phyloP scores from a whole-genome alignment of 2,113 vertebrate species.

The Vimba vimba region DNA sequence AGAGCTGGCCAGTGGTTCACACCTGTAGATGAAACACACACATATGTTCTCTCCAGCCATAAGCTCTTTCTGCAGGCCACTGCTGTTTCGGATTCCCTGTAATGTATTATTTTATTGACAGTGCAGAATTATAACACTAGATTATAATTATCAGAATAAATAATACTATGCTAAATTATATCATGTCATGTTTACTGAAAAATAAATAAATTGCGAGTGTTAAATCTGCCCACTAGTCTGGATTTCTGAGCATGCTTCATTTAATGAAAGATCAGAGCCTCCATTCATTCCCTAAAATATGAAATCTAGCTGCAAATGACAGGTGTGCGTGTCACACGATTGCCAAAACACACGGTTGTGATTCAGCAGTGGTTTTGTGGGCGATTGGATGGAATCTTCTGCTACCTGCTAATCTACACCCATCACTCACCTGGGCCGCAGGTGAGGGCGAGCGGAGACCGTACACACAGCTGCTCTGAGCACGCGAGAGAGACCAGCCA shows the following conservation, averaged over 20 bases:
- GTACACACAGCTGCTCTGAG: not conserved
- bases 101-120: not conserved
- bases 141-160: not conserved
- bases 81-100: not conserved
- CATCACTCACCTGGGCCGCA: slow-evolving; percentile 49
- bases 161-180: not conserved
- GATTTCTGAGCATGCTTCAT: slow-evolving; percentile 49
- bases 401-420: slow-evolving; percentile 39
- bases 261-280: not conserved
- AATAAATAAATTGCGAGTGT: not conserved
- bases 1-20: not conserved
- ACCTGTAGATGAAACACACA: not conserved
- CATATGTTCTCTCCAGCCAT: not conserved
- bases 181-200: slow-evolving; percentile 9
- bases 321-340: slow-evolving; percentile 16
- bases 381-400: slow-evolving; percentile 39
- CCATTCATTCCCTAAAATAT: not conserved
- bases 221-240: slow-evolving; percentile 15
- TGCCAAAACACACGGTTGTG: not conserved
- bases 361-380: slow-evolving; percentile 8
- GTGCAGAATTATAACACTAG: not conserved
- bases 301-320: slow-evolving; percentile 33
- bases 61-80: not conserved
- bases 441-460: slow-evolving; percentile 19
- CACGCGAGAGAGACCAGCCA: slow-evolving; percentile 29